These are phyloP conservation scores for Genyomyrus donnyi DNA, from an alignment of 2,113 vertebrate species.

Conservation along the genomic window DNA sequence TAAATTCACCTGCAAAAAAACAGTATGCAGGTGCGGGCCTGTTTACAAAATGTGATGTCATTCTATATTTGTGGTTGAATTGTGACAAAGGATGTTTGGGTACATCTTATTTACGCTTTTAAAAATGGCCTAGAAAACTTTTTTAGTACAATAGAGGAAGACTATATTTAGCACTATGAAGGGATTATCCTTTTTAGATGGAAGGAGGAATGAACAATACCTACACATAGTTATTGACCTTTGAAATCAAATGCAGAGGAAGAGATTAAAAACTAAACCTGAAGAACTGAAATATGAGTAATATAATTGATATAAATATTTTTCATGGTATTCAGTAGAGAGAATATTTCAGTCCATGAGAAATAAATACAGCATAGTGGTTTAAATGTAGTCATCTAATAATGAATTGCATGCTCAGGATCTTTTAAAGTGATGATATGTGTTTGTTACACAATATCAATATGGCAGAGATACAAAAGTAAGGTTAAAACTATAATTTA, in stretches of 20 bases:
- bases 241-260: slow-evolving; percentile 40
- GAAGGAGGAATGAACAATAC: slow-evolving; percentile 63
- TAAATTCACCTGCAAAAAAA: neutral
- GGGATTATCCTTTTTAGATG: slow-evolving; percentile 58
- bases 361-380: too few species aligned
- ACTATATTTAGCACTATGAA: slow-evolving; percentile 39
- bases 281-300: slow-evolving; percentile 59
- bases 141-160: slow-evolving; percentile 31
- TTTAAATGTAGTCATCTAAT: neutral
- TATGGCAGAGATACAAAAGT: neutral
- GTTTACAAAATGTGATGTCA: neutral
- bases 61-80: neutral
- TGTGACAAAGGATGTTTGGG: neutral
- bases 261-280: slow-evolving; percentile 66
- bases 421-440: neutral
- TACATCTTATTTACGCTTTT: slow-evolving; percentile 52
- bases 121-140: slow-evolving; percentile 25
- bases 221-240: slow-evolving; percentile 66
- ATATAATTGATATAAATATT: slow-evolving; percentile 63
- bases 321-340: slow-evolving; percentile 35
- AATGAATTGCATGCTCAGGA: neutral
- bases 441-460: neutral
- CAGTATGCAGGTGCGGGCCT: neutral
- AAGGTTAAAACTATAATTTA: neutral
- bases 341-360: neutral